Evolutionary conservation across 2,888 invertebrate genomes (phyloP).

Genomic region (Chrysomela aeneicollis): DNA sequence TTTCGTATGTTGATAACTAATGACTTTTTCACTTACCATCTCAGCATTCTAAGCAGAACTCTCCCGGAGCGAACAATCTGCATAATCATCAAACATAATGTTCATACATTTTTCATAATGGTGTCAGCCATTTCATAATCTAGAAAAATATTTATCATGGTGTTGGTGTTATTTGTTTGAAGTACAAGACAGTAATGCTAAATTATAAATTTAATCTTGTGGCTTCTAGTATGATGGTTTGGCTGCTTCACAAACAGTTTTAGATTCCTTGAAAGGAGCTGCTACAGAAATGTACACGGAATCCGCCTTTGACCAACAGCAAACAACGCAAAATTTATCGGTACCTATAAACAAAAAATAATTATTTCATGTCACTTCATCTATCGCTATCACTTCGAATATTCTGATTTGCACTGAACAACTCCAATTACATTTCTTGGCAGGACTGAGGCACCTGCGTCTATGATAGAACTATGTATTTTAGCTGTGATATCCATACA

Average conservation of each 20-base stretch:
- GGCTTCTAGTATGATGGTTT: constrained; percentile 59
- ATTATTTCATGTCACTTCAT: constrained; percentile 9
- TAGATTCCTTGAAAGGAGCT: constrained; percentile 51
- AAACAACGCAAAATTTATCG: constrained; percentile 59
- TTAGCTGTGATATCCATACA: too few species aligned
- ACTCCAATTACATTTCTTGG: too few species aligned
- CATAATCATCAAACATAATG: too few species aligned
- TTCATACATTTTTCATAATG: too few species aligned
- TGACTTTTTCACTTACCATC: too few species aligned
- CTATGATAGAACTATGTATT: too few species aligned
- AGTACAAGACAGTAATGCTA: neutral
- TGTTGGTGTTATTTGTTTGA: constrained; percentile 6
- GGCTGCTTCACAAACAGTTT: constrained; percentile 51
- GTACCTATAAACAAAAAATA: constrained; percentile 49
- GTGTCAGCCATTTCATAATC: neutral
- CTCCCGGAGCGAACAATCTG: too few species aligned
- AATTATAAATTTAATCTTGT: constrained; percentile 18
- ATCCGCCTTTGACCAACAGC: constrained; percentile 59
- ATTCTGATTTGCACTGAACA: neutral
- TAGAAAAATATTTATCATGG: neutral
- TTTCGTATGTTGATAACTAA: too few species aligned
- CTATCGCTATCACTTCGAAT: neutral
- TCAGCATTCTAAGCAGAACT: too few species aligned
- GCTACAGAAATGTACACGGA: constrained; percentile 57
- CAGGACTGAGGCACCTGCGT: neutral